Base-by-base conservation (phyloP, 2,888 invertebrate species). In the Odontothrips loti region DNA sequence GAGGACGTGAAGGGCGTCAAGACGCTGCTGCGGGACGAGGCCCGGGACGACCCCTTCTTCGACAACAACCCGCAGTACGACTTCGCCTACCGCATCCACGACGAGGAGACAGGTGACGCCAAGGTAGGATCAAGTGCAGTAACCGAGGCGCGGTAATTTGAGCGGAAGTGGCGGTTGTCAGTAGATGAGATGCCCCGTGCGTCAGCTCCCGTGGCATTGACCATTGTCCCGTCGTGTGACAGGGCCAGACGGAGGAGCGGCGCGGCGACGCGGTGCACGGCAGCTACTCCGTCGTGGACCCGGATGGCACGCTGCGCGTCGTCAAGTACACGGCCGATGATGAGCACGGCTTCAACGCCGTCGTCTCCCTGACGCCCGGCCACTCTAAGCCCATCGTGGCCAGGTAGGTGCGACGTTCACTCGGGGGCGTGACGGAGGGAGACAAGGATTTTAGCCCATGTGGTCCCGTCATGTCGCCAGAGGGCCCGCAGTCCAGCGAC, bases 21-120 rank as follows among this genome's bases (percentile, higher is more conserved):
- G 68, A 27, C 68, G 27, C 68, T 75, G 68, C 68, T 75, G 27
- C 68, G 12, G 23, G 68, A 75, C 68, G 63, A 79, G 63, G 80
- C 80, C 27, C 58, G 34, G n/a, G 80, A 43, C 47, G 63, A 79
- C 63, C 80, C 80, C 79, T 80, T 80, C 80, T 80, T 75, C 80
- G 82, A 82, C 82, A 23, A 81, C 82, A 47, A 82, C 81, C 82
- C 82, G 23, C 81, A 80, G 78, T 82, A 82, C 81, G 43, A 79
- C 47, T 82, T 68, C 80, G 80, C 48, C 17, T 82, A 81, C 75
- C 58, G 81, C 68, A 75, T 75, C 68, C 27, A 23, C 68, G 68
- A 75, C 68, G 68, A 75, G 68, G 68, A 75, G 27, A 75, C 68
- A 1, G 68, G 68, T 10, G 68, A 75, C 68, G 68, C 68, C 68